These are phyloP conservation scores for Athene cunicularia DNA, from an alignment of 2,113 vertebrate genomes.

Conservation along the genomic window DNA sequence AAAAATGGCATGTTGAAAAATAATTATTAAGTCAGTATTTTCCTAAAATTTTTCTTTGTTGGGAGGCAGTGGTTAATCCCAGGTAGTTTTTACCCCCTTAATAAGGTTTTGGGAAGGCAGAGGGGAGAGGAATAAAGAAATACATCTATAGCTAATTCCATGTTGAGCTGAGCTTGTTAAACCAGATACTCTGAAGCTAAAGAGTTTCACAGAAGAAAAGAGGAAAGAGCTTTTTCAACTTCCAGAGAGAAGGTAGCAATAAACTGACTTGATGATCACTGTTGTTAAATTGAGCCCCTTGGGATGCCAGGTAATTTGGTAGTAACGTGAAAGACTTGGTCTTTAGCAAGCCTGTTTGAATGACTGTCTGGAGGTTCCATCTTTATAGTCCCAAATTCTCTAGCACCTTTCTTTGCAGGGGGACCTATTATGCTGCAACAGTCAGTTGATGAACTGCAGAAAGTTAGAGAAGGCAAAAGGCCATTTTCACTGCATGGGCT, in stretches of 20 bases:
- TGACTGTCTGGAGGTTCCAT: constrained; percentile 27
- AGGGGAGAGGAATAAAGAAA: neutral
- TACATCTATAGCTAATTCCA: constrained; percentile 23
- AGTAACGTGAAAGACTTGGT: neutral
- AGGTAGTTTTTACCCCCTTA: neutral
- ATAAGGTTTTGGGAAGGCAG: neutral
- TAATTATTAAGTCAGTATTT: neutral
- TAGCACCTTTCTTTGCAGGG: constrained; percentile 40
- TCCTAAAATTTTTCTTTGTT: neutral
- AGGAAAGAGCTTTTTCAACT: constrained; percentile 31
- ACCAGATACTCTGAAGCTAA: constrained; percentile 23
- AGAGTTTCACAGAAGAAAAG: constrained; percentile 28
- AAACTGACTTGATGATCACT: constrained; percentile 60
- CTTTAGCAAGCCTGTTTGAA: constrained; percentile 48
- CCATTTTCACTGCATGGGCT: constrained; percentile 62
- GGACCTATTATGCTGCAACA: constrained; percentile 24
- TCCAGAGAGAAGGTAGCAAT: constrained; percentile 24
- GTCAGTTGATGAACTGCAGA: constrained; percentile 50
- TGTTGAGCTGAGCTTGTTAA: constrained; percentile 56
- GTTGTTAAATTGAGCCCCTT: constrained; percentile 27
- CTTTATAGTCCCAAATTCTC: constrained; percentile 32
- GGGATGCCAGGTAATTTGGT: constrained; percentile 12
- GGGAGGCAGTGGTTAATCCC: neutral
- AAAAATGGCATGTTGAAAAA: neutral
- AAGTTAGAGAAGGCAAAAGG: constrained; percentile 57